A percentile compares a stretch with the other conserved stretches of the same genome.
phyloP scores from a whole-genome alignment of 2,888 invertebrate genomes.

The Ptychoptera contaminata region DNA sequence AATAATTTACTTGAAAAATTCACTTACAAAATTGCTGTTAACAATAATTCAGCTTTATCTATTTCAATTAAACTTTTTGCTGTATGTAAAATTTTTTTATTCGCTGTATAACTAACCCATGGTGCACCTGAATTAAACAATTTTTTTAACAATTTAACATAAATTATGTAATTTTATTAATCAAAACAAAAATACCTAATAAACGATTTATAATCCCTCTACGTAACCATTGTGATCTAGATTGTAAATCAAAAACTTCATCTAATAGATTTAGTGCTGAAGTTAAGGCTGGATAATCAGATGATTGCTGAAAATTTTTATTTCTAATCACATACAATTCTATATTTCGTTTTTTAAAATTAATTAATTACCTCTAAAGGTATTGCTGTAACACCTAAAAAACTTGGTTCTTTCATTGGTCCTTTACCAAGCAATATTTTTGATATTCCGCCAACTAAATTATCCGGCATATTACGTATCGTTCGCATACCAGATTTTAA shows the following conservation, averaged over 20 bases:
- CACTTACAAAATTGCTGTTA: slow-evolving; percentile 11
- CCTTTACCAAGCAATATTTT: slow-evolving; percentile 42
- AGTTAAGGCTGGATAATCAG: slow-evolving; percentile 62
- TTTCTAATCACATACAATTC: background rate
- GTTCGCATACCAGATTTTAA: slow-evolving; percentile 56
- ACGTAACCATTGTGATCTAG: slow-evolving; percentile 66
- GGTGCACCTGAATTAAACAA: slow-evolving; percentile 10
- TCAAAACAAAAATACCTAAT: slow-evolving; percentile 5
- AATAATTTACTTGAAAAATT: background rate
- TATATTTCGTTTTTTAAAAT: background rate
- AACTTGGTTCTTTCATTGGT: slow-evolving; percentile 20
- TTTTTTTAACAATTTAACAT: too few species aligned
- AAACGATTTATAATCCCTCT: slow-evolving; percentile 58
- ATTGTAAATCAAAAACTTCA: slow-evolving; percentile 70
- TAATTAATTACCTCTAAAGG: slow-evolving; percentile 12
- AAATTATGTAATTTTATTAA: background rate
- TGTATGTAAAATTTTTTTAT: slow-evolving; percentile 63
- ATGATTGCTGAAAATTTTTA: slow-evolving; percentile 9
- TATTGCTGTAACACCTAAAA: slow-evolving; percentile 10
- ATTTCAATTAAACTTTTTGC: slow-evolving; percentile 63
- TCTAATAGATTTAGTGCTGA: slow-evolving; percentile 67
- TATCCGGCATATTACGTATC: slow-evolving; percentile 64
- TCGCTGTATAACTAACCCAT: slow-evolving; percentile 61
- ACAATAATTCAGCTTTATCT: slow-evolving; percentile 50
- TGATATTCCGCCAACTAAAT: slow-evolving; percentile 42